Evolutionary conservation across 1,140 invertebrate genomes (phyloP).

Genomic region (Thaumetopoea pityocampa): DNA sequence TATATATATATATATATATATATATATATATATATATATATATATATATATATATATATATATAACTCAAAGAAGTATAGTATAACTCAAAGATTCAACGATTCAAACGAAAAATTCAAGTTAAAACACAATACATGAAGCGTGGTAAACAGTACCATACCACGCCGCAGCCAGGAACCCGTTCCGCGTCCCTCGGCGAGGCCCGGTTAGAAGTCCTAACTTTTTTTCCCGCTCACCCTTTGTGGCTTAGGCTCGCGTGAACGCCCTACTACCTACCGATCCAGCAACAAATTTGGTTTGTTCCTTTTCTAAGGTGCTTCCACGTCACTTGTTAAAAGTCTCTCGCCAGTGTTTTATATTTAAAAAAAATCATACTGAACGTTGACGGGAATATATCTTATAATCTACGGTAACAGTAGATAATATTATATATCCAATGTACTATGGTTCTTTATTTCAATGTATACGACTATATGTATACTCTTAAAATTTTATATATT

Average conservation of each 20-base stretch:
- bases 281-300: constrained; percentile 17
- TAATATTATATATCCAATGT: no score
- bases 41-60: no score
- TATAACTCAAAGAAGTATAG: no score
- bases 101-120: constrained; percentile 19
- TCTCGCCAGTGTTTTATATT: constrained; percentile 27
- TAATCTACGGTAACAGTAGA: not conserved
- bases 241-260: constrained; percentile 55
- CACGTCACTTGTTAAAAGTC: constrained; percentile 33
- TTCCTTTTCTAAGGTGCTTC: constrained; percentile 25
- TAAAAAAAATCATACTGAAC: constrained; percentile 1
- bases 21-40: no score
- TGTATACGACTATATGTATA: no score
- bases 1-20: no score
- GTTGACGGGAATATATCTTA: not conserved
- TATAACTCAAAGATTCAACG: no score
- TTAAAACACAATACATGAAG: constrained; percentile 2
- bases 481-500: no score
- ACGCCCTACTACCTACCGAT: constrained; percentile 38
- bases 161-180: constrained; percentile 48
- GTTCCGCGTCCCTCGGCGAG: constrained; percentile 52
- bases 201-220: constrained; percentile 69
- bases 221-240: constrained; percentile 65
- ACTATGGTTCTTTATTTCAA: no score
- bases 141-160: constrained; percentile 31